Percentiles rank a stretch among this genome's conserved stretches.
Evolutionary conservation across 37 sponge, comb jelly and placozoan genomes (phyloP).

Genomic region (Theonella swinhoei): DNA sequence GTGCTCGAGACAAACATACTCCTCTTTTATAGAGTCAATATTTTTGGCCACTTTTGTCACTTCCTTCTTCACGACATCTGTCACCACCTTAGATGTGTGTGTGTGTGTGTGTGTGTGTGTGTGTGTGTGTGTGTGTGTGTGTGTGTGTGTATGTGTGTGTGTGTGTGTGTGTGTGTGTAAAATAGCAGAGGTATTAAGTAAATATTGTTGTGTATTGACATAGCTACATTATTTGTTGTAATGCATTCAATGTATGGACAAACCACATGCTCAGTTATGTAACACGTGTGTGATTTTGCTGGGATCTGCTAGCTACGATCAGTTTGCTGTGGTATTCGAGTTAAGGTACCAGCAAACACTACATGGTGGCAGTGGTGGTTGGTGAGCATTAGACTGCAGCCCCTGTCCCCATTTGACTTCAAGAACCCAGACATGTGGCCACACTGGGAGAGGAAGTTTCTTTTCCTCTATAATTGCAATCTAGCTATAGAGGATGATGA

Average conservation of each 20-base stretch:
- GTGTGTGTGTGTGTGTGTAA: conserved; percentile 46
- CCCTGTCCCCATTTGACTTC: conserved; percentile 27
- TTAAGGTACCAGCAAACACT: too few species aligned
- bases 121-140: conserved; percentile 38
- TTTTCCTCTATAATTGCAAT: conserved; percentile 22
- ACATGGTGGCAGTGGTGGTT: conserved; percentile 55
- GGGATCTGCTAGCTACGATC: too few species aligned
- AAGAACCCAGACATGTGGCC: conserved; percentile 29
- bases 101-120: background rate
- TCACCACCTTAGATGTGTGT: background rate
- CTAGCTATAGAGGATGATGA: conserved; percentile 15
- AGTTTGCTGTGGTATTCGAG: too few species aligned
- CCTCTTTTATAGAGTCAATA: too few species aligned
- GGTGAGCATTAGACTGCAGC: conserved; percentile 19
- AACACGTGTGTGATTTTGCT: too few species aligned
- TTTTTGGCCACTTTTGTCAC: too few species aligned
- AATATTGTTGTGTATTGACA: too few species aligned
- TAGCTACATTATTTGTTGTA: too few species aligned
- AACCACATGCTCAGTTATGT: too few species aligned
- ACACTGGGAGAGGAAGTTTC: conserved; percentile 15
- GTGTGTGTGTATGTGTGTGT: conserved; percentile 26
- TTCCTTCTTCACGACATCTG: too few species aligned
- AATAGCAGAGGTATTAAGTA: background rate
- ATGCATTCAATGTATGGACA: too few species aligned
- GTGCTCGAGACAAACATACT: too few species aligned